Base-by-base conservation (phyloP, 2,888 invertebrate genomes). In the Melolontha melolontha region DNA sequence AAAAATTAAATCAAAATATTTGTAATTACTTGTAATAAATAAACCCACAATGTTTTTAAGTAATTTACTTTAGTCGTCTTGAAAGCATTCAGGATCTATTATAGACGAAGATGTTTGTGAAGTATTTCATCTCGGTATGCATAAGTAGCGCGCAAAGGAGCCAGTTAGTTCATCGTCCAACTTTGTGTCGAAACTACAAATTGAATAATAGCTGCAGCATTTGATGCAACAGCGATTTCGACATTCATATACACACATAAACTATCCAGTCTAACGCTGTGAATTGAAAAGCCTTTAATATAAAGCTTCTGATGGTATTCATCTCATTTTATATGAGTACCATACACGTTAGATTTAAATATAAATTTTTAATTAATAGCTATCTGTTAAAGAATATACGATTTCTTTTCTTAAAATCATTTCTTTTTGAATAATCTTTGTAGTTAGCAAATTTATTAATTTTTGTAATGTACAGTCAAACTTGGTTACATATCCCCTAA, bases 121-220 rank as follows among this genome's bases (percentile, higher is more conserved):
- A 27, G 29, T 34, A 62, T 62, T 47, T 62, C 34, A 62, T 62
- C 59, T 47, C 59, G 47, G 34, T 47, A 10, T 34, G 6, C 34
- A 49, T 47, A 62, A 62, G 47, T 47, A 62, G 47, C 47, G 47
- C 47, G 47, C 47, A 44, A 12, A 52, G 42, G 8, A 14, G 16
- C 12, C 65, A 39, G 59, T 52, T 70, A 47, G 69, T 70, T 69
- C 67, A 74, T 71, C 71, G 73, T 71, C 72, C 71, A 69, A 70
- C 59, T 64, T 51, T 41, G 55, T 73, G 74, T 72, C 68, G 72
- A 74, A 73, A 74, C 69, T 59, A 68, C 70, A 75, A 77, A 77
- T 77, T 77, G 77, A 77, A 77, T 77, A 76, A 77, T 77, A 75
- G 71, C 76, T 70, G 73, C 72, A 70, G 69, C 70, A 70, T 72